These are phyloP conservation scores for Lordiphosa fenestrarum DNA, from an alignment of 2,888 invertebrate genomes.

Conservation along the genomic window DNA sequence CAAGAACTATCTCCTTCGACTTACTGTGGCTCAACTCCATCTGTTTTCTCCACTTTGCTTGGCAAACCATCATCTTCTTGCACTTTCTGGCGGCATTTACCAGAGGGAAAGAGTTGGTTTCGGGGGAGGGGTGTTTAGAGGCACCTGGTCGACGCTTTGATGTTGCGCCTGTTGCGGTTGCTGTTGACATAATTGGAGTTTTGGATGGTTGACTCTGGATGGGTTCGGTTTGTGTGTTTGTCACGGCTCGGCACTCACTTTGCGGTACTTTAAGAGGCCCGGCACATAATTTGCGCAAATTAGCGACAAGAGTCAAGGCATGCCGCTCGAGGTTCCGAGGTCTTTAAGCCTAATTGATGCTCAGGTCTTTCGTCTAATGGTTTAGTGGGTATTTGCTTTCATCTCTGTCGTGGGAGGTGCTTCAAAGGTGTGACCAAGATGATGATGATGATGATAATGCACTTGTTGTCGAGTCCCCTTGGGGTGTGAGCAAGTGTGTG, in stretches of 20 bases:
- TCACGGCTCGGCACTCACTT: constrained; percentile 63
- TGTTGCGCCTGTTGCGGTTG: constrained; percentile 61
- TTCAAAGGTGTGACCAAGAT: constrained; percentile 43
- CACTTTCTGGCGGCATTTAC: constrained; percentile 25
- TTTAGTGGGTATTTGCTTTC: constrained; percentile 35
- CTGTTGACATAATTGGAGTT: constrained; percentile 73
- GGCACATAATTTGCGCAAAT: constrained; percentile 73
- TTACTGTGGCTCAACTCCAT: too few species aligned
- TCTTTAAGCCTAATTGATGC: constrained; percentile 72
- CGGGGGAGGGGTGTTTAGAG: constrained; percentile 3
- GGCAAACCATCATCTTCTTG: too few species aligned
- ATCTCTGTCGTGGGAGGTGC: constrained; percentile 25
- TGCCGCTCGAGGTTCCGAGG: constrained; percentile 38
- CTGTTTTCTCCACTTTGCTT: too few species aligned
- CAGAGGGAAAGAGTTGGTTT: too few species aligned
- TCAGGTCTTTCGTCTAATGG: constrained; percentile 40
- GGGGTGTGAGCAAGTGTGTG: constrained; percentile 14
- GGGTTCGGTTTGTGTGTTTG: constrained; percentile 25
- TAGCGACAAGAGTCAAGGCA: constrained; percentile 61
- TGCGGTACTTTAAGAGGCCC: constrained; percentile 69
- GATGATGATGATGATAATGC: constrained; percentile 15
- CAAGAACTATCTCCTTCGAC: too few species aligned
- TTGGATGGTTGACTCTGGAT: constrained; percentile 37
- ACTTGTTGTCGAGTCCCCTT: constrained; percentile 25
- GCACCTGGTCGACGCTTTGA: constrained; percentile 43